phyloP scores from a whole-genome alignment of 1,140 invertebrate genomes.

The Rhopalosiphum maidis region DNA sequence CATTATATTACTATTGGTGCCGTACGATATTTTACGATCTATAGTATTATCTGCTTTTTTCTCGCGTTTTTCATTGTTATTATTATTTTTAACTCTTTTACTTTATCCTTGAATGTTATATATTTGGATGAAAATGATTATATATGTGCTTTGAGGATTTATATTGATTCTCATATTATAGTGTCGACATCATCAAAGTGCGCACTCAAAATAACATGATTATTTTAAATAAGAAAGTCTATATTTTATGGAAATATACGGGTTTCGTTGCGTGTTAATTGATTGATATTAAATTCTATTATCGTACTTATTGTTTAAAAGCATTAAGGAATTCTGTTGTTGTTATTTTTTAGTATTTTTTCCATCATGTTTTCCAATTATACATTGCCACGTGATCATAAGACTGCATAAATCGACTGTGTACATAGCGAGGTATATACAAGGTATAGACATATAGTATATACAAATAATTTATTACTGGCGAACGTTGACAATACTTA shows the following conservation, averaged over 20 bases:
- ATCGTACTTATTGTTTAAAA: not conserved
- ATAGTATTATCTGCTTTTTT: not conserved
- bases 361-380: not conserved
- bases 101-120: not conserved
- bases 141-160: not conserved
- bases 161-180: not conserved
- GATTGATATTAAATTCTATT: not conserved
- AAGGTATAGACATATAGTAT: not conserved
- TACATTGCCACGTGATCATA: not conserved
- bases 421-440: not conserved
- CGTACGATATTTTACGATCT: not conserved
- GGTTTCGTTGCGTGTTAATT: not conserved
- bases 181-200: not conserved
- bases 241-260: not conserved
- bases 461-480: slow-evolving; percentile 15
- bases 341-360: not conserved
- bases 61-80: not conserved
- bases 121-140: not conserved
- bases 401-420: not conserved
- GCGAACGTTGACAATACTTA: not conserved
- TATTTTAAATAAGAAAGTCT: not conserved
- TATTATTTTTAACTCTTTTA: not conserved
- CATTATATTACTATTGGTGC: not conserved
- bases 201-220: not conserved
- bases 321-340: not conserved